A percentile compares a stretch with the other conserved stretches of the same genome.
phyloP scores from a whole-genome alignment of 2,888 invertebrate genomes.

The Harmothoe impar region DNA sequence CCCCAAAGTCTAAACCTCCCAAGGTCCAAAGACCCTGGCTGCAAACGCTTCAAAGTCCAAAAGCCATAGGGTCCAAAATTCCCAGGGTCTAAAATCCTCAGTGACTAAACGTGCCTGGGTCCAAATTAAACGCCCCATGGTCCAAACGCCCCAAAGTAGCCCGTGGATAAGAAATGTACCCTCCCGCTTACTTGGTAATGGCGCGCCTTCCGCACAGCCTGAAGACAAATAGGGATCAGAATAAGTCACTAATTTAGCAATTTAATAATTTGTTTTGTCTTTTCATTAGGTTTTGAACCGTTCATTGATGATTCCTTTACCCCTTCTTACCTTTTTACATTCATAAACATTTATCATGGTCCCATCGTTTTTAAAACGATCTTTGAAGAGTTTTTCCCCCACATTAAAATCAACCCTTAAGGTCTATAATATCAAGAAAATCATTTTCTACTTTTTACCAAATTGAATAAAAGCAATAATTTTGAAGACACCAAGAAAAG shows the following conservation, averaged over 20 bases:
- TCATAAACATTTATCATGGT: not conserved
- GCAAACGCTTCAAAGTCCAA: too few relatives aligned
- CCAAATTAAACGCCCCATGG: too few relatives aligned
- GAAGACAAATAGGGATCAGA: conserved; percentile 12
- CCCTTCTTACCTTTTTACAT: not conserved
- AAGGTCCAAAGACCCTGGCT: too few relatives aligned
- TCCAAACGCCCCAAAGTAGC: not conserved
- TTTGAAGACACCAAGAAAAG: not conserved
- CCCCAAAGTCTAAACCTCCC: too few relatives aligned
- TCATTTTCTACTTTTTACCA: not conserved
- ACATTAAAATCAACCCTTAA: too few relatives aligned
- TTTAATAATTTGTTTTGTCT: not conserved
- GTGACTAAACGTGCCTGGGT: too few relatives aligned
- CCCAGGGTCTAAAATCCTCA: not conserved
- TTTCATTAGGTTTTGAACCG: not conserved
- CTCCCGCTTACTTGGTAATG: conserved; percentile 53
- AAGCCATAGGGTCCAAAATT: not conserved
- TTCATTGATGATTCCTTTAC: not conserved
- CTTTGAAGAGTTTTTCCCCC: too few relatives aligned
- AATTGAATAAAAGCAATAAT: not conserved
- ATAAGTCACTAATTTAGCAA: conserved; percentile 18
- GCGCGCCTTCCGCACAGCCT: conserved; percentile 17
- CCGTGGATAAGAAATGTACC: not conserved
- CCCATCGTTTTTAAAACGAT: too few relatives aligned
- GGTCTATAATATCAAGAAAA: too few relatives aligned